Conservation (phyloP, 1,140 invertebrate genomes). For the Arctopsyche grandis region DNA sequence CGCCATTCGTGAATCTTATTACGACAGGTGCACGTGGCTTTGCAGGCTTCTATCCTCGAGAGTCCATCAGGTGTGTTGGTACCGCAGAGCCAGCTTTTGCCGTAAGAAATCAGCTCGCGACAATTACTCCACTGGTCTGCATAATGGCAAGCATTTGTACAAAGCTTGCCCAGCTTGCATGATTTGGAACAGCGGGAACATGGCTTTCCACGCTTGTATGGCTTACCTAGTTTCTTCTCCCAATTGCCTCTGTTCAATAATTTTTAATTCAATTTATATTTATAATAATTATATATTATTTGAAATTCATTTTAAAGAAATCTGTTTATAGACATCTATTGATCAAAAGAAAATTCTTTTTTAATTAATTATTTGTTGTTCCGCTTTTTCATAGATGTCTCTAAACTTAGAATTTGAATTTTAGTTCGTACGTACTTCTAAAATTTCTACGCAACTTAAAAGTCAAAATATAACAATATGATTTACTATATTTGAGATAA, state of each 20-base stretch:
- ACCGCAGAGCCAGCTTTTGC: slow-evolving; percentile 72
- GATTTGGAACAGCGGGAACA: slow-evolving; percentile 74
- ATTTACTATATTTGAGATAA: too few species aligned
- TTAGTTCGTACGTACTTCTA: too few species aligned
- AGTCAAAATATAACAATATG: too few species aligned
- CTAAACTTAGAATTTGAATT: too few species aligned
- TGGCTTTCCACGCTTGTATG: slow-evolving; percentile 73
- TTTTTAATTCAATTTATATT: too few species aligned
- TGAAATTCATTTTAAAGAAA: neutral
- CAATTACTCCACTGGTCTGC: slow-evolving; percentile 81
- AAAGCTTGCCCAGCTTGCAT: slow-evolving; percentile 71
- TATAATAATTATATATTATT: slow-evolving; percentile 10
- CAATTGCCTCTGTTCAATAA: slow-evolving; percentile 73
- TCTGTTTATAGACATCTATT: neutral
- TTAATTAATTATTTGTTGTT: too few species aligned
- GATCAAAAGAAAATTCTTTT: neutral
- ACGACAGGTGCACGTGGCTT: slow-evolving; percentile 77
- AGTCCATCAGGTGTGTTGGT: slow-evolving; percentile 67
- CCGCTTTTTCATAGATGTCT: too few species aligned
- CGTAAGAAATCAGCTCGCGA: slow-evolving; percentile 68
- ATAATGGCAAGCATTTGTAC: slow-evolving; percentile 77
- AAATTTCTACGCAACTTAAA: too few species aligned
- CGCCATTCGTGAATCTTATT: slow-evolving; percentile 62
- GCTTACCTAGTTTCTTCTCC: slow-evolving; percentile 69
- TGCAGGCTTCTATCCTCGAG: slow-evolving; percentile 70